phyloP scores from a whole-genome alignment of 1,140 invertebrate species.

The Aphis craccivora region DNA sequence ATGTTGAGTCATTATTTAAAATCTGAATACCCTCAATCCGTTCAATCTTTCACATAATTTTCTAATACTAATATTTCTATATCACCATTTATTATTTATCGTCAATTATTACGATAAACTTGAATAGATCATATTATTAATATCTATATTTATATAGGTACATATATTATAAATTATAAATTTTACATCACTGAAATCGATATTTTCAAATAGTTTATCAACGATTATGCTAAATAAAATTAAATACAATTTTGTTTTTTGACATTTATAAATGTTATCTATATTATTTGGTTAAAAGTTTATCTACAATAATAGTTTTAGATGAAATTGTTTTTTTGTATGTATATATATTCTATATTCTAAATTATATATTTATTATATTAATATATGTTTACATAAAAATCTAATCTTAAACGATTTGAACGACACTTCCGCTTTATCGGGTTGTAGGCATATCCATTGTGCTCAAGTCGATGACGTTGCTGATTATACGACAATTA shows the following conservation, averaged over 20 bases:
- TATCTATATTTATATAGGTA: no score
- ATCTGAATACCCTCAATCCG: neutral
- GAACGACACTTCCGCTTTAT: neutral
- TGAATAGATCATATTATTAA: neutral
- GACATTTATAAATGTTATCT: neutral
- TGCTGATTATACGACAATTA: neutral
- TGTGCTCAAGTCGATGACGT: neutral
- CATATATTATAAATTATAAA: neutral
- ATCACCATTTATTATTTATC: neutral
- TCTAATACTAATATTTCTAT: neutral
- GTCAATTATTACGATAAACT: neutral
- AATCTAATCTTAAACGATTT: neutral
- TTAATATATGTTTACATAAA: neutral
- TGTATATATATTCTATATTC: neutral
- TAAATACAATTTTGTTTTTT: neutral
- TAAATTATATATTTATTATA: neutral
- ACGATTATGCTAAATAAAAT: neutral
- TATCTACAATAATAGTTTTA: neutral
- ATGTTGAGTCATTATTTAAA: neutral
- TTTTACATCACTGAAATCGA: neutral
- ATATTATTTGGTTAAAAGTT: neutral
- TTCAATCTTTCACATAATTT: neutral
- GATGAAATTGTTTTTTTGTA: neutral
- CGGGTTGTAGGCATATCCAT: neutral
- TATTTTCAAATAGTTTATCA: neutral